Evolutionary conservation across 2,797 vertebrate species (phyloP), one percentile per base, ranked within the genome.

Genomic region (Loris lydekkerianus): DNA sequence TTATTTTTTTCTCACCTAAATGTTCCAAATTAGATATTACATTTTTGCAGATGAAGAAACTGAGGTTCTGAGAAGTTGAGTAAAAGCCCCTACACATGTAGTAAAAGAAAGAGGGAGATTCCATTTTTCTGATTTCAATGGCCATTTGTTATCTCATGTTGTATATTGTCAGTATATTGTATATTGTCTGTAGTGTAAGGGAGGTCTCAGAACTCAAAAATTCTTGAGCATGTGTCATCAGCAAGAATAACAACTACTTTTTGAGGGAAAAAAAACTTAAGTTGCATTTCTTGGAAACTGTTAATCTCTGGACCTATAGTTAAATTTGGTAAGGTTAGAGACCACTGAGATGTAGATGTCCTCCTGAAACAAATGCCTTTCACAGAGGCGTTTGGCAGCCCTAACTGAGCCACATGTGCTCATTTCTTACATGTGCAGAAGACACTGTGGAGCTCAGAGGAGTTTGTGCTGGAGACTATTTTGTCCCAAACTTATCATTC

Each of bases 401-500:
- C 27, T 61, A 69, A n/a, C 10, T 11, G 40, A 81, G 89, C 91
- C 85, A 84, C 86, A 91, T 78, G 86, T 65, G 69, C 58, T 94
- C 49, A 31, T 96, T 81, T 81, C 83, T 89, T 46, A 60, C 25
- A 49, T 76, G 58, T 67, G 80, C 43, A 76, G 83, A 61, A 43
- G 90, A 73, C 63, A 40, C 46, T 76, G 65, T 18, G 49, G 83
- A 88, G 58, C 46, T 56, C 46, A 63, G 78, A 93, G 67, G 53
- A 93, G 13, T 25, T 17, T 83, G 49, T 82, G 67, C 21, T 61
- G 49, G 60, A 88, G 87, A 87, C 23, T 20, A 15, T 67, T 95
- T 87, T 73, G 58, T 93, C 76, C 89, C 49, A 96, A 75, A 96
- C 23, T 56, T 93, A 37, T 75, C n/a, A 72, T 82, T 91, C 56